These are phyloP conservation scores for Temnothorax curvispinosus DNA, from an alignment of 1,140 invertebrate species.

Conservation along the genomic window DNA sequence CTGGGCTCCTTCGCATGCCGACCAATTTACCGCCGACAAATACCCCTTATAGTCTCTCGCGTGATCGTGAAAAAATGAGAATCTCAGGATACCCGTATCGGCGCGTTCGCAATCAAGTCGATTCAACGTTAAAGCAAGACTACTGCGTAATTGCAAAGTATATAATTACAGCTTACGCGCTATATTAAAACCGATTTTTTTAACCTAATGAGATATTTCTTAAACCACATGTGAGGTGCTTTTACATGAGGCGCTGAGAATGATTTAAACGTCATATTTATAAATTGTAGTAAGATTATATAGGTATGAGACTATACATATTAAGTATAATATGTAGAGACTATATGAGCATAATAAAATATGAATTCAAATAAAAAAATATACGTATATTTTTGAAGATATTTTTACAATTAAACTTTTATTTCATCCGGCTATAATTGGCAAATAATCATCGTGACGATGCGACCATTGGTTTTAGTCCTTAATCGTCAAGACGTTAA, in stretches of 20 bases:
- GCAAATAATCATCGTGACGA: no score
- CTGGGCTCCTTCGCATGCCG: constrained; percentile 60
- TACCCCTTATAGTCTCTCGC: constrained; percentile 39
- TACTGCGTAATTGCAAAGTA: constrained; percentile 23
- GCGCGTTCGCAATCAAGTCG: background rate
- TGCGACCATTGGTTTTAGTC: no score
- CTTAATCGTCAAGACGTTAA: no score
- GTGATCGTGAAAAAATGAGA: constrained; percentile 32
- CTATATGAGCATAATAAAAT: no score
- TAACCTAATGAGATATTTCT: background rate
- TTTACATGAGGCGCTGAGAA: background rate
- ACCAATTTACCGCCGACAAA: constrained; percentile 69
- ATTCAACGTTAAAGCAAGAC: constrained; percentile 23
- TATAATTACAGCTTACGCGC: constrained; percentile 31
- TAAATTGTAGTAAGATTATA: background rate
- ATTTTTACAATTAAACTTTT: background rate
- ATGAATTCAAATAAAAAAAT: background rate
- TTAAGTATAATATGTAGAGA: no score
- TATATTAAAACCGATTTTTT: constrained; percentile 21
- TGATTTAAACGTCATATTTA: background rate
- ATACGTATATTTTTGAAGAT: background rate
- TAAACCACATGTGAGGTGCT: background rate
- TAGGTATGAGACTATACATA: background rate
- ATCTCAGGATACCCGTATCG: background rate
- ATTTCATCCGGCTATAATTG: no score